Evolutionary conservation across 2,113 vertebrate genomes (phyloP), one percentile per base, ranked within the genome.

Genomic region (Prietella phreatophila): DNA sequence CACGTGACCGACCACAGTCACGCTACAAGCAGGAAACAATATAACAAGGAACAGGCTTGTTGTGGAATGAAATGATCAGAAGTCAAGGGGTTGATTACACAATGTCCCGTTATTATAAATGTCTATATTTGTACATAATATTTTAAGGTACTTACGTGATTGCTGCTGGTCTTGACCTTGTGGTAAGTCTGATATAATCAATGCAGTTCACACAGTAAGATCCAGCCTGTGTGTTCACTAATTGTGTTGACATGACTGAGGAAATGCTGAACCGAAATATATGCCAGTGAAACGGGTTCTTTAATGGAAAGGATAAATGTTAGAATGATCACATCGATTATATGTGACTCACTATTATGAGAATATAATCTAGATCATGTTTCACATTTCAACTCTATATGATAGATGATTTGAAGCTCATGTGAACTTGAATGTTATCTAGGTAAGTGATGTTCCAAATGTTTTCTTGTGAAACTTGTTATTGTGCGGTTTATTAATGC

Each of bases 181-280:
- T 47, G 88, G 90, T 89, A 81, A 88, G 90, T 88, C n/a, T 65
- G 20, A 39, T 82, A 20, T 60, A 60, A 61, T 61, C 8, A 50
- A 7, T 39, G 11, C 47, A n/a, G 5, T 15, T n/a, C 0, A 6
- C 4, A 79, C 13, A 79, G 50, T 55, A 11, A 22, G 78, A 81
- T 81, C 15, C 50, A 25, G 47, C 15, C 22, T 14, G 53, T 10
- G 6, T 56, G 55, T 58, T 60, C 56, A 80, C 50, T 78, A 27
- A n/a, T 5, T 6, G 33, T 11, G 9, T 25, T 8, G 11, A 75
- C 3, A 33, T 60, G 58, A 69, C 7, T 3, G 30, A 33, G 39
- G 27, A 39, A 11, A 25, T 47, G 10, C 5, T 76, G 39, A 76
- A 19, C 33, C 1, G 33, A 39, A 39, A 69, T 9, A 69, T 4